Evolutionary conservation across 2,797 vertebrate species (phyloP).

Genomic region (Sphenopsis melanotis): DNA sequence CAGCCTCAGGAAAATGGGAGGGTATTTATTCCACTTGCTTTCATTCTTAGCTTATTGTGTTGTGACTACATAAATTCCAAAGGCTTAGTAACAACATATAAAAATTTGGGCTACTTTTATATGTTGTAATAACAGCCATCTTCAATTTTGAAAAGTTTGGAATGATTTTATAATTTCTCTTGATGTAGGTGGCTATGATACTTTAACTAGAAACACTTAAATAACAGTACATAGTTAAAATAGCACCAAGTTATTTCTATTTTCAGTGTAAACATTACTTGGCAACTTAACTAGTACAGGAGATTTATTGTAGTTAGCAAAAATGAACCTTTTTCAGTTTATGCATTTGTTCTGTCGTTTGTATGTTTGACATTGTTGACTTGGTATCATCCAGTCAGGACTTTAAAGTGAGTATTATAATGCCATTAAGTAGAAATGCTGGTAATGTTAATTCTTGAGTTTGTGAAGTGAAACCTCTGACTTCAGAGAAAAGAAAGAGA

Average conservation of each 20-base stretch:
- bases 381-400: background rate
- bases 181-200: background rate
- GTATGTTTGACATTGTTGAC: background rate
- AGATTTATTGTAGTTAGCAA: background rate
- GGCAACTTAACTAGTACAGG: background rate
- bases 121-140: rapidly evolving
- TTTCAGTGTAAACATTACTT: background rate
- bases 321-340: background rate
- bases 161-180: background rate
- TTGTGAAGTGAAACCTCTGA: background rate
- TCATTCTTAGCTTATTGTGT: slow-evolving; percentile 3
- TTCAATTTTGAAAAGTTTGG: background rate
- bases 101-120: background rate
- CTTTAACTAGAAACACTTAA: background rate
- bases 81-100: background rate
- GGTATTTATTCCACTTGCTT: background rate
- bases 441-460: background rate
- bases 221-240: background rate
- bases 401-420: background rate
- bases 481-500: background rate
- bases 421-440: background rate
- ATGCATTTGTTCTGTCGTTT: background rate
- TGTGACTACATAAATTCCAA: background rate
- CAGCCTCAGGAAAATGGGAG: background rate
- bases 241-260: background rate